A percentile compares a stretch with the other conserved stretches of the same genome.
Conservation (phyloP, 2,888 invertebrate genomes). For the Cephus rjabovi region DNA sequence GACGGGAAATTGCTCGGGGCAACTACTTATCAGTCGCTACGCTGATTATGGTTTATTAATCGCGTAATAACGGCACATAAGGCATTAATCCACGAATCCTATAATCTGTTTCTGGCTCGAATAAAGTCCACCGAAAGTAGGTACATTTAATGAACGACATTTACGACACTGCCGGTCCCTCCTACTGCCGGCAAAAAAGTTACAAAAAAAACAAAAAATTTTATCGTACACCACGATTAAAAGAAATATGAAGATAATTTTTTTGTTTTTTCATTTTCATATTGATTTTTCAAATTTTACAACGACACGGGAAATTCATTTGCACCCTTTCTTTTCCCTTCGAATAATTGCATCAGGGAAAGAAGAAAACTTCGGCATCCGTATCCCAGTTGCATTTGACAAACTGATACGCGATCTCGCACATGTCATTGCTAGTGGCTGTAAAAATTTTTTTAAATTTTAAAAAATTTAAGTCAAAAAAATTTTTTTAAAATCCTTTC, state of each 20-base stretch:
- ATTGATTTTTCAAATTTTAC: neutral
- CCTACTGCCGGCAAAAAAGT: no score
- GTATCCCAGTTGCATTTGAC: slow-evolving; percentile 39
- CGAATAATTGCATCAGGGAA: slow-evolving; percentile 34
- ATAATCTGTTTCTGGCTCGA: neutral
- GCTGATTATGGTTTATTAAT: neutral
- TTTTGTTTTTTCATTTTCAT: neutral
- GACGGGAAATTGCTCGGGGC: neutral
- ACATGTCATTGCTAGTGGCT: slow-evolving; percentile 29
- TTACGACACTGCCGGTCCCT: neutral
- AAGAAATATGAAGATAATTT: neutral
- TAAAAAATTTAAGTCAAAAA: neutral
- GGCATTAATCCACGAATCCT: neutral
- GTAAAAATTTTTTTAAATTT: neutral
- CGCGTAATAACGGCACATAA: neutral
- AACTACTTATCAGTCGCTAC: neutral
- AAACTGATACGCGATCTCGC: slow-evolving; percentile 39
- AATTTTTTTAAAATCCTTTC: neutral
- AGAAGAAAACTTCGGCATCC: slow-evolving; percentile 43
- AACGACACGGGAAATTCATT: neutral
- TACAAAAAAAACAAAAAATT: neutral
- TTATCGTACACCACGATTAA: neutral
- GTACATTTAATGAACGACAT: neutral
- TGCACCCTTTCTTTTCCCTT: neutral
- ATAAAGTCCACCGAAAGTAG: neutral